Evolutionary conservation across 1,140 invertebrate genomes (phyloP).

Genomic region (Zaprionus vittiger): DNA sequence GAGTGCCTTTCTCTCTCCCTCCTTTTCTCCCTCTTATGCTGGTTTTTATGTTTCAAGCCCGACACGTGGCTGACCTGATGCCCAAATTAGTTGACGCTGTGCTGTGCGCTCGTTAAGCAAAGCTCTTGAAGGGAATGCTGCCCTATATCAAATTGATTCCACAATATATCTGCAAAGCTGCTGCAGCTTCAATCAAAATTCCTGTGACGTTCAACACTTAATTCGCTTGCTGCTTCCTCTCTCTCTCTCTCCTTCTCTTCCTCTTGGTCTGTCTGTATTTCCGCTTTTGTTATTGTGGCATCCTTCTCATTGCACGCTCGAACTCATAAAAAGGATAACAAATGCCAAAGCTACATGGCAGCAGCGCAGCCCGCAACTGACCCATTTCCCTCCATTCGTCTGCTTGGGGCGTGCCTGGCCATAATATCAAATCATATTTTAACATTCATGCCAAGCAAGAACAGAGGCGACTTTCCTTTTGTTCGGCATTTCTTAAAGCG

Average conservation of each 20-base stretch:
- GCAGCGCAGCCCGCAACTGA: slow-evolving; percentile 32
- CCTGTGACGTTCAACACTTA: slow-evolving; percentile 66
- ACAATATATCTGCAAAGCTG: background rate
- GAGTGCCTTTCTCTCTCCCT: background rate
- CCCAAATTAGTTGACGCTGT: background rate
- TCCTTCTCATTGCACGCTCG: slow-evolving; percentile 58
- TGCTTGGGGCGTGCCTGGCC: slow-evolving; percentile 53
- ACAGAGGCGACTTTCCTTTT: slow-evolving; percentile 12
- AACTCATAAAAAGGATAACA: slow-evolving; percentile 74
- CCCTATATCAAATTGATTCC: slow-evolving; percentile 30
- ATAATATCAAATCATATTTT: slow-evolving; percentile 78
- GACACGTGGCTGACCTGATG: slow-evolving; percentile 8
- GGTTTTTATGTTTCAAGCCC: slow-evolving; percentile 1
- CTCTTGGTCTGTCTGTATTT: slow-evolving; percentile 9
- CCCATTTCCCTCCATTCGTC: slow-evolving; percentile 52
- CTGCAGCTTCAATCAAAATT: slow-evolving; percentile 71
- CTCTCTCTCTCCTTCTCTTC: background rate
- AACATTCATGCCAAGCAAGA: slow-evolving; percentile 51
- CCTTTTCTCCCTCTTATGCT: background rate
- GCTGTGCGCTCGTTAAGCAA: background rate
- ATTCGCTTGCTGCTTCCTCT: slow-evolving; percentile 20
- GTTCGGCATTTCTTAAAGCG: slow-evolving; percentile 50
- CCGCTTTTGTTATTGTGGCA: slow-evolving; percentile 39
- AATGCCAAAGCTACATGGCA: slow-evolving; percentile 72
- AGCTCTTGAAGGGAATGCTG: background rate